A percentile compares a stretch with the other conserved stretches of the same genome.
These are phyloP conservation scores for Cliona cf. orientalis DNA, from an alignment of 37 sponge, comb jelly and placozoan species.

Conservation along the genomic window DNA sequence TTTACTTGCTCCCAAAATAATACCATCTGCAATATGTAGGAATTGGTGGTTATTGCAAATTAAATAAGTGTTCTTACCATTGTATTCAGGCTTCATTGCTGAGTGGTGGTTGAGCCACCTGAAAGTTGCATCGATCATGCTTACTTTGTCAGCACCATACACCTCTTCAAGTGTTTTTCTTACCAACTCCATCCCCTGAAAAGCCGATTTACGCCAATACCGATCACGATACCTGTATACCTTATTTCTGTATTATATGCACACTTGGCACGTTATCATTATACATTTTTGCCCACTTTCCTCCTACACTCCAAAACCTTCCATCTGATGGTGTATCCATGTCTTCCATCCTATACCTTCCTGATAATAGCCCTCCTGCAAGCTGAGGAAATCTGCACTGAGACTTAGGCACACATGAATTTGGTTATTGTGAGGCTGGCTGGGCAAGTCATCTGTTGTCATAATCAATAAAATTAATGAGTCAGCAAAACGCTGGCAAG, in stretches of 20 bases:
- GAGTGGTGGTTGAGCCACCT: slow-evolving; percentile 90
- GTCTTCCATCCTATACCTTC: slow-evolving; percentile 61
- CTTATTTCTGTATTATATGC: no score
- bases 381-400: slow-evolving; percentile 63
- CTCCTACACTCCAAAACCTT: slow-evolving; percentile 62
- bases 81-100: slow-evolving; percentile 43
- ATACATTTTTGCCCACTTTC: slow-evolving; percentile 18
- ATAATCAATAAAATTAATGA: no score
- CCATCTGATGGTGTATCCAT: slow-evolving; percentile 49
- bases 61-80: slow-evolving; percentile 37
- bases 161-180: slow-evolving; percentile 52
- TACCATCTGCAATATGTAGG: slow-evolving; percentile 58
- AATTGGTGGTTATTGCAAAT: background rate
- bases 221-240: slow-evolving; percentile 69
- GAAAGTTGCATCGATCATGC: slow-evolving; percentile 65
- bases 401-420: no score
- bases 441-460: no score
- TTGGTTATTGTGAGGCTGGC: no score
- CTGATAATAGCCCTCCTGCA: slow-evolving; percentile 91
- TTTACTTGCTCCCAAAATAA: slow-evolving; percentile 76
- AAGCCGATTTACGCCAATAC: slow-evolving; percentile 74
- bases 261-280: background rate
- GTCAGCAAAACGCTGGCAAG: no score
- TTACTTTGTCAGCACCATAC: slow-evolving; percentile 56
- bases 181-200: slow-evolving; percentile 56